A percentile compares a stretch with the other conserved stretches of the same genome.
These are phyloP conservation scores for Tokudaia tokunoshimensis DNA, from an alignment of 2,797 vertebrate genomes.

Conservation along the genomic window DNA sequence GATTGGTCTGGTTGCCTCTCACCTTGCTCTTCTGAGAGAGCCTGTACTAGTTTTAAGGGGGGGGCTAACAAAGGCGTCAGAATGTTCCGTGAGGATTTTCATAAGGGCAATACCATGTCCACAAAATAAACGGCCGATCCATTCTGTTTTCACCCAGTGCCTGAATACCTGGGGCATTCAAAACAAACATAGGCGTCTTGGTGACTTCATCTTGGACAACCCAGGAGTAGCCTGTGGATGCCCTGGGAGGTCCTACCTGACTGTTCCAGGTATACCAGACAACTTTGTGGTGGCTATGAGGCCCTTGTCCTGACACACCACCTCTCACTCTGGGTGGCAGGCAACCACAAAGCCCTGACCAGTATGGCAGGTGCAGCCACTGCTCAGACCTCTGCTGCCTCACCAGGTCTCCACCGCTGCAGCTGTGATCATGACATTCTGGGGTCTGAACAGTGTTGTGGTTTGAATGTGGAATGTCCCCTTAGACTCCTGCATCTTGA, in stretches of 20 bases:
- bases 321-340: neutral
- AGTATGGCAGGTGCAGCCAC: too few relatives aligned
- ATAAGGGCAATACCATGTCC: neutral
- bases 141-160: neutral
- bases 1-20: neutral
- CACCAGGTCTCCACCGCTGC: accelerated
- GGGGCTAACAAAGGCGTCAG: neutral
- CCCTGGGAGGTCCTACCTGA: neutral
- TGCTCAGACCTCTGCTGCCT: neutral
- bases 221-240: neutral
- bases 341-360: too few relatives aligned
- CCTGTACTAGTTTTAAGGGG: neutral
- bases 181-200: neutral
- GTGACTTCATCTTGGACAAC: neutral
- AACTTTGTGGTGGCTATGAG: too few relatives aligned
- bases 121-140: neutral
- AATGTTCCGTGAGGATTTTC: neutral
- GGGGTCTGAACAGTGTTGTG: neutral
- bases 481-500: neutral
- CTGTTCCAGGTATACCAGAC: neutral
- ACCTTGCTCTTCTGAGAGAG: neutral
- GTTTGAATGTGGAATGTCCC: neutral
- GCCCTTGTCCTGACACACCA: neutral
- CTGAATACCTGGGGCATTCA: neutral
- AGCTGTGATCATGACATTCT: neutral